phyloP scores from a whole-genome alignment of 1,140 invertebrate species.

The Sinonovacula constricta region DNA sequence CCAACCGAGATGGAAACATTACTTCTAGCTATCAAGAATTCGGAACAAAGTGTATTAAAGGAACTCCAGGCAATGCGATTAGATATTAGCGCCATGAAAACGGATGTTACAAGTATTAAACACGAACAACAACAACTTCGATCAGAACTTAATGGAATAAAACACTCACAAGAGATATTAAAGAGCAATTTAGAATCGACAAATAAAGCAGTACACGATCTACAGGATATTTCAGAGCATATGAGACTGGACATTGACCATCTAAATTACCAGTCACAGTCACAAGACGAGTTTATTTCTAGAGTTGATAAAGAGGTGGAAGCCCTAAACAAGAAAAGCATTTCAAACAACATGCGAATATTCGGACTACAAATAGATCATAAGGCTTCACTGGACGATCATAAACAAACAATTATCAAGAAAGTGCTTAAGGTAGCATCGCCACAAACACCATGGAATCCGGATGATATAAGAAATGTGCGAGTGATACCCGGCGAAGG shows the following conservation, averaged over 20 bases:
- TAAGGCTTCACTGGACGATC: no score
- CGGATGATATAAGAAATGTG: neutral
- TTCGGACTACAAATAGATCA: neutral
- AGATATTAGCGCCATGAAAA: neutral
- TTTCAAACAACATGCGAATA: neutral
- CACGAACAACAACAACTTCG: neutral
- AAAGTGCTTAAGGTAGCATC: conserved; percentile 1
- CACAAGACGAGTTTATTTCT: neutral
- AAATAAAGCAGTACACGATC: neutral
- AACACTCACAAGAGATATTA: neutral
- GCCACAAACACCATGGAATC: neutral
- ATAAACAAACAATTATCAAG: neutral
- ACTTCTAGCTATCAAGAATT: neutral
- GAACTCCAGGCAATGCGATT: neutral
- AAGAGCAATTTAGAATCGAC: neutral
- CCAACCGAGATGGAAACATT: neutral
- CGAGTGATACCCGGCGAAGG: neutral
- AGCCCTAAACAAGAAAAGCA: neutral
- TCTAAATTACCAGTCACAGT: neutral
- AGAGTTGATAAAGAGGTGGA: neutral
- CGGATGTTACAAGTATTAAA: neutral
- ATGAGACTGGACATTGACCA: neutral
- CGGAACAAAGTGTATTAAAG: neutral
- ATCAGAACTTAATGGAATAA: neutral
- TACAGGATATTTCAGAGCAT: neutral